Evolutionary conservation across 2,888 invertebrate species (phyloP), one percentile per base, ranked within the genome.

Genomic region (Dasypogon diadema): DNA sequence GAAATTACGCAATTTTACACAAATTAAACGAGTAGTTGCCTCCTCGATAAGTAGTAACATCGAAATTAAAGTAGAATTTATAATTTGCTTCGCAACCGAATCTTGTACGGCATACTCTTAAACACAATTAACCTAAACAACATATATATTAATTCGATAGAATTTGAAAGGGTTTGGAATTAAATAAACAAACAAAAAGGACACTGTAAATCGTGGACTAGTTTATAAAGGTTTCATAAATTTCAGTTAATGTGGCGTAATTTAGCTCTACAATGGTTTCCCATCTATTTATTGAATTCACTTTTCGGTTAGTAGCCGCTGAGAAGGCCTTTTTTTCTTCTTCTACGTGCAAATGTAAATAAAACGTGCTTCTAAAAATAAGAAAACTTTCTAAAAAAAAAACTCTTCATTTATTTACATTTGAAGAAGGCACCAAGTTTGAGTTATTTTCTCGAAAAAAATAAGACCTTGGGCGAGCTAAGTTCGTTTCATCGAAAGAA

Each of bases 101-200:
- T 70, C 18, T 8, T 70, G 10, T 26, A 2, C 14, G 1, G 16
- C 24, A n/a, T 48, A 48, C n/a, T 21, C 30, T 70, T 26, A 68
- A 48, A 65, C 2, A 26, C 8, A 56, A 26, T 70, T 70, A 51
- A 54, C 70, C 30, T 65, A 65, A 42, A 22, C 30, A n/a, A 37
- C 42, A 46, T 65, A 65, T 65, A 46, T 65, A 46, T 34, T 65
- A 51, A 51, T 46, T 42, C 34, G 37, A 21, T 22, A 65, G 42
- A 12, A 42, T 37, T 65, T 21, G 24, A 16, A 48, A 51, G 18
- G 1, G 10, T 78, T 79, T 79, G 78, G 70, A 37, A 51, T 74
- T 72, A 74, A 75, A 73, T 74, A 76, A 74, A 75, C 74, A 76
- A 75, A 76, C 46, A 77, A 74, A 58, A 12, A 37, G 55, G 26